Percentiles rank a stretch among this genome's conserved stretches.
These are phyloP conservation scores for Magallana nippona DNA, from an alignment of 2,888 invertebrate species.

Conservation along the genomic window DNA sequence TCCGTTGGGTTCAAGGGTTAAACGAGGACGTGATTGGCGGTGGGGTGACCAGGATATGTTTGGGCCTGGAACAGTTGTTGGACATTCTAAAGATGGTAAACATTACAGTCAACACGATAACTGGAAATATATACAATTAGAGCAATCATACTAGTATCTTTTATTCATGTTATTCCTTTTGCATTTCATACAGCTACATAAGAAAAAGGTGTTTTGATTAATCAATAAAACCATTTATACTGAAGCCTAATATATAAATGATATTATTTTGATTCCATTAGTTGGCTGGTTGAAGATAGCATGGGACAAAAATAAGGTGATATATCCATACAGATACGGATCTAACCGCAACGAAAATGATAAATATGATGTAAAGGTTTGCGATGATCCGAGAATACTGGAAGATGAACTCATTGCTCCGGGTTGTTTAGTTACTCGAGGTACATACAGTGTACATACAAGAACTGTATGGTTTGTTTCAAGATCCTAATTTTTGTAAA, in stretches of 20 bases:
- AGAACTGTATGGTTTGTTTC: no score
- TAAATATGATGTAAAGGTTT: slow-evolving; percentile 37
- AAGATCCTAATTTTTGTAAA: no score
- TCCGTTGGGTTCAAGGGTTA: slow-evolving; percentile 36
- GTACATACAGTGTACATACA: slow-evolving; percentile 11
- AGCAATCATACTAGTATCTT: no score
- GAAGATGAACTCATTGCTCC: slow-evolving; percentile 18
- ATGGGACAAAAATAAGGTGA: slow-evolving; percentile 41
- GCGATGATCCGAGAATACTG: slow-evolving; percentile 43
- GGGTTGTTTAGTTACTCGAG: slow-evolving; percentile 42
- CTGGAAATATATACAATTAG: no score
- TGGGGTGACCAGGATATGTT: neutral
- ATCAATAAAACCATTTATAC: no score
- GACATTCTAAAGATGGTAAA: neutral
- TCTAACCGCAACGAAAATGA: slow-evolving; percentile 10
- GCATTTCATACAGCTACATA: no score
- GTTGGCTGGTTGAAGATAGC: slow-evolving; percentile 40
- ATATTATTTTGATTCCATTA: neutral
- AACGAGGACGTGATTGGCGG: neutral
- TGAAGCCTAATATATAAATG: no score
- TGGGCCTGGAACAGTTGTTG: neutral
- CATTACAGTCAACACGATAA: no score
- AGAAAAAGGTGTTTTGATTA: no score
- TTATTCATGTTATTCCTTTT: no score
- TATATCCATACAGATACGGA: slow-evolving; percentile 43